phyloP scores from a whole-genome alignment of 2,888 invertebrate species.

The Pristionchus arcanus region DNA sequence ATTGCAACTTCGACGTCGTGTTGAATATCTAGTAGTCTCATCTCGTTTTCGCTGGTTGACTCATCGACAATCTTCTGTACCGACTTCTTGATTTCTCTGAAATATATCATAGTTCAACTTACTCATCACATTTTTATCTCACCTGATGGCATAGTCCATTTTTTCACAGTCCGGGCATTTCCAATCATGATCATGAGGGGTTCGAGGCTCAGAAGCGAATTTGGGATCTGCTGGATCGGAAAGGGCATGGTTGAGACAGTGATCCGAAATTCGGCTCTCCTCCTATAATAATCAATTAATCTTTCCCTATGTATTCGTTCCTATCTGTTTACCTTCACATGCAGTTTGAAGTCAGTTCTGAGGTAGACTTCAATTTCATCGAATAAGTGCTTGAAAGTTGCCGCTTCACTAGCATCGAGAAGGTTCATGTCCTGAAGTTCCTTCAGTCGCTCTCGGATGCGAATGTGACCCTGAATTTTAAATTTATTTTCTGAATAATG shows the following conservation, averaged over 20 bases:
- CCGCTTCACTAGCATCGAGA: neutral
- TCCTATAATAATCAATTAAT: too few species aligned
- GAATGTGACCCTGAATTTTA: neutral
- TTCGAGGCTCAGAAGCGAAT: neutral
- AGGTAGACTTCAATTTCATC: constrained; percentile 41
- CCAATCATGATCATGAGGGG: constrained; percentile 55
- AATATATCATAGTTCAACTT: neutral
- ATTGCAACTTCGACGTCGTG: neutral
- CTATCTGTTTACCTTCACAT: constrained; percentile 56
- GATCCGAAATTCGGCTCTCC: constrained; percentile 53
- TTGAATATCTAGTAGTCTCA: neutral
- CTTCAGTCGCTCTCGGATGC: neutral
- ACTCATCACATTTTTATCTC: neutral
- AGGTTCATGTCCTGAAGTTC: neutral
- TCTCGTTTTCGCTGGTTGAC: neutral
- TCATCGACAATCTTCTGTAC: neutral
- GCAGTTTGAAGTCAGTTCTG: constrained; percentile 56
- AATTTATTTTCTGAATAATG: neutral
- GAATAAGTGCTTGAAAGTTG: neutral
- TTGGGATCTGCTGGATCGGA: constrained; percentile 48
- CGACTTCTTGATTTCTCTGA: neutral
- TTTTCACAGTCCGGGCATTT: constrained; percentile 56
- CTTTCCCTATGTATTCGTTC: too few species aligned
- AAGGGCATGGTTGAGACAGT: constrained; percentile 55
- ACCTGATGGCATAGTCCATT: constrained; percentile 4